These are phyloP conservation scores for Nomada goodeniana DNA, from an alignment of 2,888 invertebrate genomes.

Conservation along the genomic window DNA sequence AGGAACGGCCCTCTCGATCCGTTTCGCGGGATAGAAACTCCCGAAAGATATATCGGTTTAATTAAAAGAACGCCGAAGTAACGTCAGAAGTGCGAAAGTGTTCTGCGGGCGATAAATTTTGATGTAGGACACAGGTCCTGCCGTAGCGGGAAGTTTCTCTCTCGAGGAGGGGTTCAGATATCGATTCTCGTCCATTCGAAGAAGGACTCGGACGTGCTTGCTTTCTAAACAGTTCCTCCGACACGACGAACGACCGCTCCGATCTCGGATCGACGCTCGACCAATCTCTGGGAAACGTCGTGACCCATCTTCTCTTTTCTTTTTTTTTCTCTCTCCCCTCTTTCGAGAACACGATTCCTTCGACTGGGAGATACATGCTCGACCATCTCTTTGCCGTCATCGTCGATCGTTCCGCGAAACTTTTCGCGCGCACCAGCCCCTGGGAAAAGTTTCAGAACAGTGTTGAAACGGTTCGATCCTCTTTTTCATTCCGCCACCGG, in stretches of 20 bases:
- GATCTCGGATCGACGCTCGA: slow-evolving; percentile 49
- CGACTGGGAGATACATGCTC: slow-evolving; percentile 51
- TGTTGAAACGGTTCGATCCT: not conserved
- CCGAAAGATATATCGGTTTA: slow-evolving; percentile 19
- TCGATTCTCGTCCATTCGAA: slow-evolving; percentile 73
- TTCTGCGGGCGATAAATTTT: slow-evolving; percentile 30
- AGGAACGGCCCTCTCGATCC: not conserved
- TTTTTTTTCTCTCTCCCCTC: not conserved
- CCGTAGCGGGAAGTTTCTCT: slow-evolving; percentile 25
- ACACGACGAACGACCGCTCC: slow-evolving; percentile 47
- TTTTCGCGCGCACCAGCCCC: slow-evolving; percentile 45
- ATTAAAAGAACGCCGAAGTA: slow-evolving; percentile 35
- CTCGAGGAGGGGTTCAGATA: slow-evolving; percentile 41
- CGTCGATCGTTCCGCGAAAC: slow-evolving; percentile 40
- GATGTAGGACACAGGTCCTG: slow-evolving; percentile 23
- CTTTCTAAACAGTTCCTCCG: slow-evolving; percentile 61
- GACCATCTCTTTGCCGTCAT: slow-evolving; percentile 19
- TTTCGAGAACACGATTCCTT: slow-evolving; percentile 46
- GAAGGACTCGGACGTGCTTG: slow-evolving; percentile 58
- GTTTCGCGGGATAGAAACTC: not conserved
- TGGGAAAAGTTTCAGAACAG: slow-evolving; percentile 21
- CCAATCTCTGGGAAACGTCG: slow-evolving; percentile 64
- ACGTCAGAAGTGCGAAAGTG: slow-evolving; percentile 2
- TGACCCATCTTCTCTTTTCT: not conserved
- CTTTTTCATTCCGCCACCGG: not conserved